Evolutionary conservation across 1,140 invertebrate species (phyloP).

Genomic region (Diabrotica undecimpunctata): DNA sequence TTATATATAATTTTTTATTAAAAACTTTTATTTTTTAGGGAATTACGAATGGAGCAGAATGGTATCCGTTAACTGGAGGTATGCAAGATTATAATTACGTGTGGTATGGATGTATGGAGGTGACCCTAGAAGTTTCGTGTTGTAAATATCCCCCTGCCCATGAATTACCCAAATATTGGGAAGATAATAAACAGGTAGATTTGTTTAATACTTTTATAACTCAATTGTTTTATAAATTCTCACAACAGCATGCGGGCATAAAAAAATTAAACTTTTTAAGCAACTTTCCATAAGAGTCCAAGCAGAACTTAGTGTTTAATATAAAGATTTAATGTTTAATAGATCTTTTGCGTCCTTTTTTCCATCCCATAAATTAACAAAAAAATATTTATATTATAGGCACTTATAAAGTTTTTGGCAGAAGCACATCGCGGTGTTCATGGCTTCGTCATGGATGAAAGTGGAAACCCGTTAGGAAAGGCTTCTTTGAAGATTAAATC

Average conservation of each 20-base stretch:
- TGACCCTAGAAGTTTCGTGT: constrained; percentile 95
- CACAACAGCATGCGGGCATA: too few relatives aligned
- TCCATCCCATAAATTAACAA: not conserved
- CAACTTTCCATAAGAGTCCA: too few relatives aligned
- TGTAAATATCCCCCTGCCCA: constrained; percentile 89
- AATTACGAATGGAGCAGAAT: constrained; percentile 88
- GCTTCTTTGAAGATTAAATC: constrained; percentile 81
- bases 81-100: constrained; percentile 99
- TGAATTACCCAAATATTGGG: constrained; percentile 88
- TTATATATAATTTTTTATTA: too few relatives aligned
- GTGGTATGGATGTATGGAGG: constrained; percentile 97
- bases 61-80: constrained; percentile 84
- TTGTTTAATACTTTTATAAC: not conserved
- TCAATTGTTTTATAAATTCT: too few relatives aligned
- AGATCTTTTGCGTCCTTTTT: too few relatives aligned
- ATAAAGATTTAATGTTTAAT: too few relatives aligned
- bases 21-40: constrained; percentile 54
- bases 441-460: constrained; percentile 80
- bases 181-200: constrained; percentile 84
- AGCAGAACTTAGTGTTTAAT: too few relatives aligned
- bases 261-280: too few relatives aligned
- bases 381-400: constrained; percentile 49
- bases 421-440: constrained; percentile 82
- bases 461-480: constrained; percentile 76
- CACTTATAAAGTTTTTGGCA: constrained; percentile 80